Evolutionary conservation across 1,140 invertebrate species (phyloP), one percentile per base, ranked within the genome.

Genomic region (Nephotettix cincticeps): DNA sequence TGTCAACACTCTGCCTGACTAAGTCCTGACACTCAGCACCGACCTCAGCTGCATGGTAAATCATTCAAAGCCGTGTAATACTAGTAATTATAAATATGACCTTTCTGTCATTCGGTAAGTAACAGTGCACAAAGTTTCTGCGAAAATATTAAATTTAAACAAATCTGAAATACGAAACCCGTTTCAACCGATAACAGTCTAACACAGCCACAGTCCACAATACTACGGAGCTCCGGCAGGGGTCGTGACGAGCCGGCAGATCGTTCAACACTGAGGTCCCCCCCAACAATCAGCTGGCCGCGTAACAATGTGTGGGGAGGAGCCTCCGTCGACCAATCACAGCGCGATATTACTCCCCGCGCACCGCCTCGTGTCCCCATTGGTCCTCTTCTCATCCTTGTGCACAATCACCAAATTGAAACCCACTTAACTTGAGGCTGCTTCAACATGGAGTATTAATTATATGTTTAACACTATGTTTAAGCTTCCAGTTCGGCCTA

Each of bases 351-450:
- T 6, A 36, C 40, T 28, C 40, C 64, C 40, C n/a, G n/a, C 40
- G 64, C 32, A 17, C 64, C 64, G 40, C 64, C 64, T 45, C 32
- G 64, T 23, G 32, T 30, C 21, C 14, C 64, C 27, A 67, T 67
- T 67, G 64, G 64, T 19, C 64, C n/a, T 17, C 64, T 13, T 19
- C 19, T 45, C 64, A 67, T 67, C 64, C 32, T 67, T 43, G n/a
- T 67, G 30, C 32, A 67, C 64, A 67, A 67, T 67, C 64, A 67
- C 64, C 64, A 67, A 67, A 67, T 67, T 67, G 64, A 67, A 67
- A 67, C 64, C 40, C 64, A 67, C 64, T 67, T 67, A 67, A 67
- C 64, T 67, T 67, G 64, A 67, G 64, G 64, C 64, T 13, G 64
- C 64, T 45, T 43, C 64, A 67, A 67, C 64, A 67, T 67, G 64